Evolutionary conservation across 30 jellyfish, hydroid and myxozoan genomes (phyloP).

Genomic region (Catostylus mosaicus): DNA sequence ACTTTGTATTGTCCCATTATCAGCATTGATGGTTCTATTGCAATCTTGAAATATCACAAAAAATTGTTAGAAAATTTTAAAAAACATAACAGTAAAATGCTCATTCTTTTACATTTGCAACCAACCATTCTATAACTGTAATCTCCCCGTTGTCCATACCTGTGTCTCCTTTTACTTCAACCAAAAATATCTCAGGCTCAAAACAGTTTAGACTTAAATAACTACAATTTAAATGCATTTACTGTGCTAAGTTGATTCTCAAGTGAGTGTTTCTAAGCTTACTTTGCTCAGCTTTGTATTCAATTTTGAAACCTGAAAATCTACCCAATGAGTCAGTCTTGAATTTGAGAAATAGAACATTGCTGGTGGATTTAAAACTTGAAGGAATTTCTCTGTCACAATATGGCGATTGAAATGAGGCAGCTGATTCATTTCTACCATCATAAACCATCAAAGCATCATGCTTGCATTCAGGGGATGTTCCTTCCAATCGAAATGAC

Average conservation of each 20-base stretch:
- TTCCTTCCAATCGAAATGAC: slow-evolving; percentile 70
- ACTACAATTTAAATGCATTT: neutral
- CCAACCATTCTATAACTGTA: neutral
- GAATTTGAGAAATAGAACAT: slow-evolving; percentile 67
- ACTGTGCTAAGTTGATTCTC: neutral
- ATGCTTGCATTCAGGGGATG: slow-evolving; percentile 65
- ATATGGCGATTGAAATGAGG: slow-evolving; percentile 67
- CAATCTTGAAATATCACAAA: too few species aligned
- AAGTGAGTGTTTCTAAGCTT: slow-evolving; percentile 11
- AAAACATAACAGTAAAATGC: too few species aligned
- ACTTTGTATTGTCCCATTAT: slow-evolving; percentile 74
- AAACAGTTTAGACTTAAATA: too few species aligned
- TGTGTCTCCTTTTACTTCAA: too few species aligned
- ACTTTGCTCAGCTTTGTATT: slow-evolving; percentile 80
- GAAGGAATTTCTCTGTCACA: slow-evolving; percentile 71
- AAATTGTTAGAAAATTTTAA: too few species aligned
- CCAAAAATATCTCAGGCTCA: too few species aligned
- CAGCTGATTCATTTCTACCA: slow-evolving; percentile 75
- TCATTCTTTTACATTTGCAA: neutral
- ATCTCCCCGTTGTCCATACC: too few species aligned
- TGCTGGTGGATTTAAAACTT: slow-evolving; percentile 63
- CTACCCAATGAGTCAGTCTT: slow-evolving; percentile 45
- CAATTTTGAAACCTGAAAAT: slow-evolving; percentile 67
- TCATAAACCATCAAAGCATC: slow-evolving; percentile 85
- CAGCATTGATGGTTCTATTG: slow-evolving; percentile 47